Evolutionary conservation across 1,140 invertebrate species (phyloP).

Genomic region (Philotrypesis tridentata): DNA sequence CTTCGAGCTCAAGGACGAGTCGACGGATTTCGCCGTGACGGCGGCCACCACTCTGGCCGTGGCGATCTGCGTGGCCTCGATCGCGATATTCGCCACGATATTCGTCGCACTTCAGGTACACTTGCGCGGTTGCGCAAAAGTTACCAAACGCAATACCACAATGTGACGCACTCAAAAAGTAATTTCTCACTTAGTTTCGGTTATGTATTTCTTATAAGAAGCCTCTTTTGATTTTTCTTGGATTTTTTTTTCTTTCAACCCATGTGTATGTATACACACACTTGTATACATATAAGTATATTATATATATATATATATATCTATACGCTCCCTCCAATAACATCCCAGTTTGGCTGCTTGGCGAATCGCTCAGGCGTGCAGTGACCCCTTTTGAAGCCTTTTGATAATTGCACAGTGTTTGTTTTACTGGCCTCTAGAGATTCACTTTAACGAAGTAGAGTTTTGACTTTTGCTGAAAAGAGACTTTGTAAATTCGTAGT

Average conservation of each 20-base stretch:
- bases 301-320: no score
- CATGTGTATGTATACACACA: no score
- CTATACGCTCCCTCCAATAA: background rate
- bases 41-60: conserved; percentile 79
- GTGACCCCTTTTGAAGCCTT: background rate
- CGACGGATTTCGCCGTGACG: conserved; percentile 72
- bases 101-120: conserved; percentile 81
- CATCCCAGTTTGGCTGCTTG: background rate
- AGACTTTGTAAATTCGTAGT: background rate
- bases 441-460: background rate
- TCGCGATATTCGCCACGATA: conserved; percentile 79
- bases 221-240: no score
- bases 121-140: conserved; percentile 50
- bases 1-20: conserved; percentile 65
- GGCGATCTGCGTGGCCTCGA: conserved; percentile 78
- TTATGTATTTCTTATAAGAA: background rate
- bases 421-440: background rate
- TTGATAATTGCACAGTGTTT: background rate
- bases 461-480: background rate
- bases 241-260: no score
- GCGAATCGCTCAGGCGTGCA: background rate
- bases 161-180: conserved; percentile 47
- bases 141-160: conserved; percentile 45
- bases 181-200: conserved; percentile 42
- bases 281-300: no score